phyloP scores from a whole-genome alignment of 2,888 invertebrate genomes.

The Cheilosia vulpina region DNA sequence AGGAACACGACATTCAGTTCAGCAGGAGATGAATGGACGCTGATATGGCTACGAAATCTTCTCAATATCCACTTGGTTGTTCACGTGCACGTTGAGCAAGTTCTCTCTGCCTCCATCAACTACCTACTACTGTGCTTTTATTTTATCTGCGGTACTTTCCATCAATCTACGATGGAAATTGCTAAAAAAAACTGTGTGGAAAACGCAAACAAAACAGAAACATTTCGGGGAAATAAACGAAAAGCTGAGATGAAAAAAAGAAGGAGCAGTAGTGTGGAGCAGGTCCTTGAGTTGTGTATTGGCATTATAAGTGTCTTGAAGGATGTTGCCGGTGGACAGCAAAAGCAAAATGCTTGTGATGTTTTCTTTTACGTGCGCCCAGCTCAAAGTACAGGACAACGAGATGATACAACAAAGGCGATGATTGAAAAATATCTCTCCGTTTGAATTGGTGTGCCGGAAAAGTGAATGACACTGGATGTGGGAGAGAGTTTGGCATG shows the following conservation, averaged over 20 bases:
- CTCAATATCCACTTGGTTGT: conserved; percentile 18
- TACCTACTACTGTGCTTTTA: background rate
- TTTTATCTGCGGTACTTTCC: conserved; percentile 41
- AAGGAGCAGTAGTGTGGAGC: background rate
- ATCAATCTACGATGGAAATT: conserved; percentile 49
- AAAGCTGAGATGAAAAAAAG: background rate
- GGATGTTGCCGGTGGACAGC: conserved; percentile 57
- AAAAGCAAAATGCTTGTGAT: conserved; percentile 43
- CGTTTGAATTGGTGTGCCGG: conserved; percentile 50
- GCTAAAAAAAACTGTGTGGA: conserved; percentile 23
- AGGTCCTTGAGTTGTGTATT: conserved; percentile 56
- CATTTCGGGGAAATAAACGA: conserved; percentile 11
- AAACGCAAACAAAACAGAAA: conserved; percentile 27
- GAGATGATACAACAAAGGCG: conserved; percentile 43
- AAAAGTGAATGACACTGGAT: conserved; percentile 27
- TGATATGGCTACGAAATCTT: conserved; percentile 39
- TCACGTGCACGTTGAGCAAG: conserved; percentile 6
- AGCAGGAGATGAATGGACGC: conserved; percentile 40
- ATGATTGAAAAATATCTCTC: conserved; percentile 68
- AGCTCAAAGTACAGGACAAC: conserved; percentile 50
- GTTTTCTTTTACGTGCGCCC: conserved; percentile 40
- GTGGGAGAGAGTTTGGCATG: conserved; percentile 5
- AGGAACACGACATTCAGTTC: conserved; percentile 26
- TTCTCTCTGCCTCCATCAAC: conserved; percentile 6
- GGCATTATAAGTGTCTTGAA: conserved; percentile 66